These are phyloP conservation scores for Diabrotica balteata DNA, from an alignment of 2,888 invertebrate species.

Conservation along the genomic window DNA sequence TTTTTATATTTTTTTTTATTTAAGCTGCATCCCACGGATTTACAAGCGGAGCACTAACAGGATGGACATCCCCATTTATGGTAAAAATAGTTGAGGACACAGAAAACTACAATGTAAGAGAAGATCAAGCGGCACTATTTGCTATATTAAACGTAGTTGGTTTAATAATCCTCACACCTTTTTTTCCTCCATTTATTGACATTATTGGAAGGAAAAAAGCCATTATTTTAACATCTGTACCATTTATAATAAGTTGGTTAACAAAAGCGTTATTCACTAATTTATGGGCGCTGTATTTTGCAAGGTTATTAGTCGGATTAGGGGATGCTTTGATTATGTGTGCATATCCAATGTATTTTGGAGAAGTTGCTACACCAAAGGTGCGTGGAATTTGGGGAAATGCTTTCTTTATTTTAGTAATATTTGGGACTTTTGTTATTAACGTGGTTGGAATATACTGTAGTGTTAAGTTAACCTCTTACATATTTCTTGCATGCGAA, in stretches of 20 bases:
- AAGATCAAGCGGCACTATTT: slow-evolving; percentile 52
- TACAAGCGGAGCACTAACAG: slow-evolving; percentile 39
- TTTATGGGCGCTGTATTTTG: slow-evolving; percentile 13
- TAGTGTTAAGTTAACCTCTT: slow-evolving; percentile 62
- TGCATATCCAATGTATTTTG: slow-evolving; percentile 43
- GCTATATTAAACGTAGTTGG: slow-evolving; percentile 42
- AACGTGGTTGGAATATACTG: slow-evolving; percentile 67
- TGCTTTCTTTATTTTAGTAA: slow-evolving; percentile 40
- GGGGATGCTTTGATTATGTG: slow-evolving; percentile 42
- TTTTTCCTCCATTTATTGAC: not conserved
- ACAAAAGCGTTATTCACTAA: slow-evolving; percentile 1
- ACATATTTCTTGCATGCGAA: slow-evolving; percentile 66
- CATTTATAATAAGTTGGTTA: slow-evolving; percentile 2
- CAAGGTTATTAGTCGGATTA: slow-evolving; percentile 6
- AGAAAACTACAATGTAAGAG: slow-evolving; percentile 43
- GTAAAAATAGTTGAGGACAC: slow-evolving; percentile 21
- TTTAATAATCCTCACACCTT: slow-evolving; percentile 11
- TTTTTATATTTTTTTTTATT: not conserved
- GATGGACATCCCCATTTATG: slow-evolving; percentile 25
- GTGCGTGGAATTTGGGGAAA: slow-evolving; percentile 51
- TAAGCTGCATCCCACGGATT: slow-evolving; percentile 36
- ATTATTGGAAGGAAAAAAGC: slow-evolving; percentile 8
- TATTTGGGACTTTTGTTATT: slow-evolving; percentile 47
- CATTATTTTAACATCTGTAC: slow-evolving; percentile 5
- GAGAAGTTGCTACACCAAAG: slow-evolving; percentile 49